These are phyloP conservation scores for Gryon sp. DNA, from an alignment of 1,140 invertebrate species.

Conservation along the genomic window DNA sequence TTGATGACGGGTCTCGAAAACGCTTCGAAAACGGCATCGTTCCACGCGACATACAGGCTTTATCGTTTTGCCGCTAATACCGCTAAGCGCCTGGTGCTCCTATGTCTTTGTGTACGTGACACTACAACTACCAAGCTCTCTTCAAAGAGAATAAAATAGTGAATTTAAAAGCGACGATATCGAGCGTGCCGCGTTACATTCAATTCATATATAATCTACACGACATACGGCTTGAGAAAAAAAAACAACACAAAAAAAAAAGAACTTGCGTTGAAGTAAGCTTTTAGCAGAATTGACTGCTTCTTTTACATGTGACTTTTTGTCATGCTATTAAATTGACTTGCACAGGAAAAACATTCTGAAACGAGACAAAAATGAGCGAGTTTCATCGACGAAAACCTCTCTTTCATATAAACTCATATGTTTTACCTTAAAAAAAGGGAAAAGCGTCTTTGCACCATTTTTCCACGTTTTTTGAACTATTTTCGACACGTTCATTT, in stretches of 20 bases:
- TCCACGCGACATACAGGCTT: constrained; percentile 31
- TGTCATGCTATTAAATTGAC: constrained; percentile 22
- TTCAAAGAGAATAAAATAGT: constrained; percentile 52
- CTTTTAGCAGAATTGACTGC: constrained; percentile 55
- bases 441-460: not conserved
- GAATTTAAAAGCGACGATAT: constrained; percentile 51
- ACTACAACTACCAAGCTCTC: constrained; percentile 13
- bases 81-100: constrained; percentile 20
- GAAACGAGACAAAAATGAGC: constrained; percentile 11
- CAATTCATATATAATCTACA: constrained; percentile 52
- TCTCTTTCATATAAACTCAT: not conserved
- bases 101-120: constrained; percentile 20
- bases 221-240: constrained; percentile 7
- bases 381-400: not conserved
- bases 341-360: constrained; percentile 16
- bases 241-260: constrained; percentile 6
- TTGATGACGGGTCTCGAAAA: constrained; percentile 24
- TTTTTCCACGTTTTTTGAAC: too few relatives aligned
- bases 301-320: constrained; percentile 42
- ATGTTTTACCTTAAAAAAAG: too few relatives aligned
- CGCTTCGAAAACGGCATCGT: constrained; percentile 31
- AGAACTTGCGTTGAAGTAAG: constrained; percentile 29
- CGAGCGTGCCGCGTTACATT: constrained; percentile 47
- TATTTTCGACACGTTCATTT: too few relatives aligned
- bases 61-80: constrained; percentile 44